Evolutionary conservation across 2,888 invertebrate genomes (phyloP).

Genomic region (Steinernema hermaphroditum): DNA sequence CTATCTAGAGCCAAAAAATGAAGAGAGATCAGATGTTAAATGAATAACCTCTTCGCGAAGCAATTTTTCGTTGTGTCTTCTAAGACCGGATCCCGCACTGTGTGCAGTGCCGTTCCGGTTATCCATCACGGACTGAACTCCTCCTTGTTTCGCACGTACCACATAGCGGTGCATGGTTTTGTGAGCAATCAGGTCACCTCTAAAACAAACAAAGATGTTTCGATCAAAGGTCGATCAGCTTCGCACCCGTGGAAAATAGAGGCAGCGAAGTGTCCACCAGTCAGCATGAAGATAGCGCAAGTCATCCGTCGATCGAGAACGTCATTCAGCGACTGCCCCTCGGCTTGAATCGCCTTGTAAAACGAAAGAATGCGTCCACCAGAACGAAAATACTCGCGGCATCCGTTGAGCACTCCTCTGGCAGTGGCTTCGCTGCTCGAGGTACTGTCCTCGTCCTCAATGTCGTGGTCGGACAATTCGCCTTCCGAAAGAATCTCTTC

Average conservation of each 20-base stretch:
- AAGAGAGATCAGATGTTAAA: not conserved
- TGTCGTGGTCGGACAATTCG: not conserved
- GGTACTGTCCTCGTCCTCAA: not conserved
- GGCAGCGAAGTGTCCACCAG: slow-evolving; percentile 80
- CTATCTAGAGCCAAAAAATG: not conserved
- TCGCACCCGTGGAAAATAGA: not conserved
- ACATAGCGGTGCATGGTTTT: slow-evolving; percentile 85
- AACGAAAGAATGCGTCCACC: not conserved
- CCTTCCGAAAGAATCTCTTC: slow-evolving; percentile 6
- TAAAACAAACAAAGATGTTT: not conserved
- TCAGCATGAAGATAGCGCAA: slow-evolving; percentile 70
- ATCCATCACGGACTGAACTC: slow-evolving; percentile 73
- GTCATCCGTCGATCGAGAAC: not conserved
- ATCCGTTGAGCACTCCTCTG: not conserved
- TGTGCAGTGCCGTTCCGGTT: not conserved
- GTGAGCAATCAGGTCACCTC: slow-evolving; percentile 71
- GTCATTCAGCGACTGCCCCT: not conserved
- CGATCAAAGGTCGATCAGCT: not conserved
- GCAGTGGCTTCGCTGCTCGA: slow-evolving; percentile 6
- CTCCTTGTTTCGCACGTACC: slow-evolving; percentile 80
- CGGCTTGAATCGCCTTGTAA: not conserved
- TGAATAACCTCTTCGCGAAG: not conserved
- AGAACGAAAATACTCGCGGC: not conserved
- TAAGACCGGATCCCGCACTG: not conserved
- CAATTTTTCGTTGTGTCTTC: not conserved